A percentile compares a stretch with the other conserved stretches of the same genome.
Evolutionary conservation across 2,797 vertebrate species (phyloP).

Genomic region (Myripristis jacobus): DNA sequence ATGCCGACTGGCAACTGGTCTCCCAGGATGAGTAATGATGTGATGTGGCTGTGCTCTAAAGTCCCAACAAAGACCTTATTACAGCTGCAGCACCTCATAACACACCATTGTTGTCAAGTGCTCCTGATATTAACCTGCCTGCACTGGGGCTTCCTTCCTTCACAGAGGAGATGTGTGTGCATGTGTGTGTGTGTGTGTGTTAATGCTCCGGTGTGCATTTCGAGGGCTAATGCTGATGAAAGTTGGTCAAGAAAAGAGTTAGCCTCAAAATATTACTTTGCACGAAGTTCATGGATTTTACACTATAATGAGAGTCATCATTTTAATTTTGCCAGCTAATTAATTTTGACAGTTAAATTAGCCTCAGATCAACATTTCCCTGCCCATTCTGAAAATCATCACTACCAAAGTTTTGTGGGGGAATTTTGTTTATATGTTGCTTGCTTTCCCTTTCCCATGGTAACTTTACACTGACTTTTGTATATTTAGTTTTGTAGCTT

Average conservation of each 20-base stretch:
- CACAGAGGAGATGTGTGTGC: slow-evolving; percentile 54
- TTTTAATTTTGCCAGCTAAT: slow-evolving; percentile 23
- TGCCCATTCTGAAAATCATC: neutral
- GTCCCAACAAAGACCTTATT: slow-evolving; percentile 89
- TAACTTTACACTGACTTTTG: neutral
- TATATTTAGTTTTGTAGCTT: neutral
- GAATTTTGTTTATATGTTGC: neutral
- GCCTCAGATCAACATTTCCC: neutral
- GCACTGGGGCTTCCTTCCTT: slow-evolving; percentile 74
- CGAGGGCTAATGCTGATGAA: slow-evolving; percentile 45
- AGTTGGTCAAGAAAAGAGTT: slow-evolving; percentile 53
- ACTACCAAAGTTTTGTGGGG: neutral
- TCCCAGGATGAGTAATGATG: slow-evolving; percentile 89
- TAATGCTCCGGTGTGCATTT: slow-evolving; percentile 43
- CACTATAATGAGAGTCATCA: neutral
- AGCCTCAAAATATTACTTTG: slow-evolving; percentile 33
- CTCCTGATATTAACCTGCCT: slow-evolving; percentile 87
- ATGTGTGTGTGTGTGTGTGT: slow-evolving; percentile 7
- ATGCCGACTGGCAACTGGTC: slow-evolving; percentile 86
- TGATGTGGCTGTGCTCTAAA: slow-evolving; percentile 84
- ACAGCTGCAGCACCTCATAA: slow-evolving; percentile 85
- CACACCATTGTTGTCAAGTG: slow-evolving; percentile 86
- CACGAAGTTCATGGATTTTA: slow-evolving; percentile 15
- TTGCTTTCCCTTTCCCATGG: neutral
- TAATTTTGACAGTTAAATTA: neutral